These are phyloP conservation scores for Hirtodrosophila trivittata DNA, from an alignment of 2,888 invertebrate genomes.

Conservation along the genomic window DNA sequence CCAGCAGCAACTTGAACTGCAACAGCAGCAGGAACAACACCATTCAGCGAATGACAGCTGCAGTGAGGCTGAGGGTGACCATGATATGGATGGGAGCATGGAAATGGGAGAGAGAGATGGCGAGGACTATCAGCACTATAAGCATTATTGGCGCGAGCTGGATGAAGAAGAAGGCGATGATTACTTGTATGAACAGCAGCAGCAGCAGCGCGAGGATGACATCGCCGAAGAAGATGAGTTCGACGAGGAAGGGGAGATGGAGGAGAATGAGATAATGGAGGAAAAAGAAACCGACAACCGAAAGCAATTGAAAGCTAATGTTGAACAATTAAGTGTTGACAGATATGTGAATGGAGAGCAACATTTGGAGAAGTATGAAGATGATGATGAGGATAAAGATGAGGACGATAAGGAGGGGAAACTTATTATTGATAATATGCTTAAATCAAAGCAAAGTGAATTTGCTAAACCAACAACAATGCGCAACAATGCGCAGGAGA, in stretches of 20 bases:
- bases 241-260: conserved; percentile 35
- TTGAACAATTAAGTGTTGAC: conserved; percentile 25
- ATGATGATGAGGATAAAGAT: conserved; percentile 24
- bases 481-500: conserved; percentile 70
- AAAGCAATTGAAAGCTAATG: conserved; percentile 51
- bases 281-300: conserved; percentile 55
- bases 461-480: conserved; percentile 66
- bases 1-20: conserved; percentile 60
- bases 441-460: conserved; percentile 64
- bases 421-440: conserved; percentile 68
- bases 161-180: conserved; percentile 71
- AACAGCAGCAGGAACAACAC: conserved; percentile 38
- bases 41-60: conserved; percentile 13
- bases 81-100: conserved; percentile 30
- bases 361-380: conserved; percentile 15
- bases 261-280: conserved; percentile 15
- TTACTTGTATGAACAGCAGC: conserved; percentile 66
- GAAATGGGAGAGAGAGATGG: conserved; percentile 37
- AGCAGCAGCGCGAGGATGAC: conserved; percentile 63
- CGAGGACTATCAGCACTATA: conserved; percentile 61
- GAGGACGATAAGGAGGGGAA: conserved; percentile 24
- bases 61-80: conserved; percentile 43
- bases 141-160: conserved; percentile 72
- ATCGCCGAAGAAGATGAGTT: conserved; percentile 67
- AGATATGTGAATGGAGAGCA: conserved; percentile 30